Base-by-base conservation (phyloP, 1,140 invertebrate species). In the Wasmannia auropunctata region DNA sequence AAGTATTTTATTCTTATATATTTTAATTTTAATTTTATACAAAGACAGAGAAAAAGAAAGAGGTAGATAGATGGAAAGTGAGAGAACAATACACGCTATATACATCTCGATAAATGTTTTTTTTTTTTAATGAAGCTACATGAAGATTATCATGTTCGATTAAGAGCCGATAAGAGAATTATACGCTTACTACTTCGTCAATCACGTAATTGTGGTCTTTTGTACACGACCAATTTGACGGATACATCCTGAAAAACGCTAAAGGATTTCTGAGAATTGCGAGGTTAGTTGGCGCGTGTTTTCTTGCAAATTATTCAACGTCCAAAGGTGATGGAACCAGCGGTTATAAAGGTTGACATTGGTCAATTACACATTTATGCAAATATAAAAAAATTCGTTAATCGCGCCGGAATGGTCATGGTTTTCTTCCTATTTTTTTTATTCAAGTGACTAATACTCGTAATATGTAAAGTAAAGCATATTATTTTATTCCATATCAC, bases 331-430 rank as follows among this genome's bases (percentile, higher is more conserved):
- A 69, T 31, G 28, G 14, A n/a, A 31, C 11, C 31, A 40, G 10
- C 62, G 34, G 37, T 11, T 65, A 65, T 65, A 65, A 65, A 65
- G n/a, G 62, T 65, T 40, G n/a, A 40, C 5, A 5, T n/a, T 69
- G 25, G 25, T 49, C 46, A 81, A 81, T 83, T 74, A 74, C 31
- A 74, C 31, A 49, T 56, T 72, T 72, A 83, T 43, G 49, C 16
- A 58, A 74, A 58, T 83, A 16, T 46, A 40, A 40, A 40, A n/a
- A 46, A 51, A 49, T 43, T 40, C 22, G 31, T n/a, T 54, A 80
- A 80, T 54, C 28, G 2, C 1, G 2, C 1, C 8, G n/a, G 3
- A 37, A 25, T 37, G 49, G 19, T 56, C n/a, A n/a, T 22, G 10
- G 2, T 56, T 75, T 74, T 16, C 0, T 22, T 10, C 49, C 19